Base-by-base conservation (phyloP, 37 sponge, comb jelly and placozoan genomes). In the Crambe crambe region DNA sequence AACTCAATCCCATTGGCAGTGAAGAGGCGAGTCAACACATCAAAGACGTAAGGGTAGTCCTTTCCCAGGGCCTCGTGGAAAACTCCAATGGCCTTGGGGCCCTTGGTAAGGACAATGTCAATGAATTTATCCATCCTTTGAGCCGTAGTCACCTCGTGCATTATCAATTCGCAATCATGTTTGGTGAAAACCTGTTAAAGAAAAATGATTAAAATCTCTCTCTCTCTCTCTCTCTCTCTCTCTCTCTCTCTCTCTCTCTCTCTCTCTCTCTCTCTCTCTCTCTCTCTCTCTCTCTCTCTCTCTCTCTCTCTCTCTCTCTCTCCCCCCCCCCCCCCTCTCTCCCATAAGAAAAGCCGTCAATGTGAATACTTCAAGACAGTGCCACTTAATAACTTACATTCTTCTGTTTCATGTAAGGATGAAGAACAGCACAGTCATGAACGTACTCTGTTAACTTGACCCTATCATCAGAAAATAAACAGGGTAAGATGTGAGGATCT, bases 71-170 rank as follows among this genome's bases (percentile, higher is more conserved):
- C 59, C 75, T 79, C 84, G 59, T 89, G 89, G 74, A 89, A 89
- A 27, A 31, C 56, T 15, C 79, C 79, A 0, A 79, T 68, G 15
- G 79, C 79, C 51, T 68, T 12, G 37, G 79, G 79, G 37, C 89
- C 84, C 37, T 83, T 83, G 4, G 83, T 83, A n/a, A 89, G 78
- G 0, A 89, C 34, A 21, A 89, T 76, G 35, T 89, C 89, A 9
- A 89, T 72, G 54, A 77, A 89, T 63, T 68, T 89, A 70, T 89
- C 84, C 64, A 89, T 68, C 36, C 57, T 73, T 12, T 56, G 29
- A 0, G 47, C 42, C 17, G 77, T 56, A 12, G 78, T 76, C n/a
- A 77, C 35, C 37, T 72, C 72, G 25, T 70, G 35, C 17, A 70
- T 17, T 17, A 89, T 74, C 4, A 79, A 31, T 2, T 89, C 84